phyloP scores from a whole-genome alignment of 2,113 vertebrate genomes.

The Crotalus horridus region DNA sequence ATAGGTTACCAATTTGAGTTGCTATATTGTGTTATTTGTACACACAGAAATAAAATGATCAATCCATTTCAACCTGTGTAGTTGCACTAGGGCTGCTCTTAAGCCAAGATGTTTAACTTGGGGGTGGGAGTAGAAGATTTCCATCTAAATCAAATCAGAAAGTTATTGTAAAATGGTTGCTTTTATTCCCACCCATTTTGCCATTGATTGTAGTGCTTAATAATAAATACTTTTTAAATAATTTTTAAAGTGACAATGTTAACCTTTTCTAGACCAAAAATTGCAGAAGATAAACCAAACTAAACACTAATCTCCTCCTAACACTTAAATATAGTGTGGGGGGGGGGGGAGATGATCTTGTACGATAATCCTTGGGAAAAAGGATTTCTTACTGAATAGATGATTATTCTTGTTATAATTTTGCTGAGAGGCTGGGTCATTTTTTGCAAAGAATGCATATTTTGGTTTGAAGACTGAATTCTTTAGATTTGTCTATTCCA shows the following conservation, averaged over 20 bases:
- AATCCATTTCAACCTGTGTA: slow-evolving; percentile 29
- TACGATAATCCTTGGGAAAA: slow-evolving; percentile 44
- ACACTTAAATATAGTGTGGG: slow-evolving; percentile 55
- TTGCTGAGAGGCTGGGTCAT: not conserved
- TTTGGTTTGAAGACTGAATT: slow-evolving; percentile 3
- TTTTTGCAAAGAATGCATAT: slow-evolving; percentile 7
- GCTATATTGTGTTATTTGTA: slow-evolving; percentile 38
- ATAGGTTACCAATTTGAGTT: slow-evolving; percentile 55
- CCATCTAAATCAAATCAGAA: slow-evolving; percentile 59
- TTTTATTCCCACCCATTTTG: slow-evolving; percentile 66
- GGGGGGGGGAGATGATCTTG: slow-evolving; percentile 49
- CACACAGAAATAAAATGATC: not conserved
- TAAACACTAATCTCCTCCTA: slow-evolving; percentile 58
- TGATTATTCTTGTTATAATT: not conserved
- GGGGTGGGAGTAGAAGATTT: slow-evolving; percentile 25
- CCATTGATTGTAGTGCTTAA: slow-evolving; percentile 81
- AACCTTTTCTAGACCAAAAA: slow-evolving; percentile 84
- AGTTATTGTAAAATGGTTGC: slow-evolving; percentile 55
- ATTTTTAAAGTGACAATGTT: slow-evolving; percentile 73
- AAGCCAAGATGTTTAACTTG: slow-evolving; percentile 29
- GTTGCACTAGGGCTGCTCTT: slow-evolving; percentile 48
- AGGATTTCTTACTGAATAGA: slow-evolving; percentile 12
- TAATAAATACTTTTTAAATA: slow-evolving; percentile 64
- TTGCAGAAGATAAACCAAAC: slow-evolving; percentile 65
- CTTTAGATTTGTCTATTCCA: not conserved